Conservation (phyloP, 2,888 invertebrate genomes). For the Nycteola revayana region DNA sequence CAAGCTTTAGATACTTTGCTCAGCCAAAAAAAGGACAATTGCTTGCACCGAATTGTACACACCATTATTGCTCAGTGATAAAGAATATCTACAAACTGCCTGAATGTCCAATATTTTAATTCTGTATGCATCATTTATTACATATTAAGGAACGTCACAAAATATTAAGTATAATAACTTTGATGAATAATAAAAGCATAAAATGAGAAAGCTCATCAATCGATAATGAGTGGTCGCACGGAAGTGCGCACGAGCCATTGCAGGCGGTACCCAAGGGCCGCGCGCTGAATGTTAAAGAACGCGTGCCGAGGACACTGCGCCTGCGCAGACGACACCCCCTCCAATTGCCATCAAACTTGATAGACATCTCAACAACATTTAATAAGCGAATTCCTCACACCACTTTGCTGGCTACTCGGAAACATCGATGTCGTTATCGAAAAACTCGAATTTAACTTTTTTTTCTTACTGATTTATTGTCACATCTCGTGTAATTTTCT, state of each 20-base stretch:
- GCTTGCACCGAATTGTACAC: too few relatives aligned
- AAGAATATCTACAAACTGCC: too few relatives aligned
- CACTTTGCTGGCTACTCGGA: conserved; percentile 36
- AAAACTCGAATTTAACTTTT: conserved; percentile 33
- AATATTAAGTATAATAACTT: too few relatives aligned
- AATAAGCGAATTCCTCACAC: conserved; percentile 51
- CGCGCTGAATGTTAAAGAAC: conserved; percentile 38
- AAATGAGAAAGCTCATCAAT: conserved; percentile 17
- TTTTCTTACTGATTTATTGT: conserved; percentile 35
- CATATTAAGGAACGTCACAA: too few relatives aligned
- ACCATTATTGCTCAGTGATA: too few relatives aligned
- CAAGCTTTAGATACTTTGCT: too few relatives aligned
- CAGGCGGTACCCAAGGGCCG: conserved; percentile 24
- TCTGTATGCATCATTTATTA: too few relatives aligned
- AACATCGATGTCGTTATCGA: conserved; percentile 30
- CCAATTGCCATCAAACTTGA: conserved; percentile 37
- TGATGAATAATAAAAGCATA: conserved; percentile 4
- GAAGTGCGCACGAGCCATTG: conserved; percentile 29
- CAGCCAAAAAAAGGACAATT: too few relatives aligned
- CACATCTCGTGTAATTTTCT: conserved; percentile 32
- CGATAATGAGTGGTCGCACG: conserved; percentile 27
- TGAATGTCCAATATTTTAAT: too few relatives aligned
- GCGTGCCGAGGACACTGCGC: conserved; percentile 13
- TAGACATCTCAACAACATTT: conserved; percentile 47
- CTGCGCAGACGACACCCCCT: too few relatives aligned